A percentile compares a stretch with the other conserved stretches of the same genome.
Conservation (phyloP, 2,888 invertebrate species). For the Malacosoma neustria region DNA sequence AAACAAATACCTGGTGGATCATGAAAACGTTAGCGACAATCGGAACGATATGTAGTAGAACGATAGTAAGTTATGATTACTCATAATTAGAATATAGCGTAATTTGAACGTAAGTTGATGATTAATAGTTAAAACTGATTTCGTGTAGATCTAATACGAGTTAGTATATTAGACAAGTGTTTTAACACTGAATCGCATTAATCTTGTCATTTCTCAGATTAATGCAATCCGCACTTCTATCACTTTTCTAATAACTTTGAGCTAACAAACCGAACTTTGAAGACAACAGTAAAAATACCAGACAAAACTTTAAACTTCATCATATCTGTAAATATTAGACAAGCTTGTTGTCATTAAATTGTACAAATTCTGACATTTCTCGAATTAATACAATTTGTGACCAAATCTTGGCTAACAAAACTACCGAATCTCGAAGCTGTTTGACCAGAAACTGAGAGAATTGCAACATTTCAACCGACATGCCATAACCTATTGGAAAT, state of each 20-base stretch:
- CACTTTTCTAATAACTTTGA: constrained; percentile 10
- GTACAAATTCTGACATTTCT: not conserved
- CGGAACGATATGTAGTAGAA: not conserved
- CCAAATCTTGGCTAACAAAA: not conserved
- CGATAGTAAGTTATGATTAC: not conserved
- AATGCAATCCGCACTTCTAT: too few species aligned
- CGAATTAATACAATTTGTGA: not conserved
- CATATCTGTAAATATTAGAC: not conserved
- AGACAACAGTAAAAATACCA: not conserved
- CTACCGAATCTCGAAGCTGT: not conserved
- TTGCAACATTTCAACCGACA: too few species aligned
- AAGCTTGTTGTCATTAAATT: not conserved
- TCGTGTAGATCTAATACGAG: too few species aligned
- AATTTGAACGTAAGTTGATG: not conserved
- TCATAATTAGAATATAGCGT: not conserved
- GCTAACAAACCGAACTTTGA: not conserved
- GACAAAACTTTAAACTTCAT: not conserved
- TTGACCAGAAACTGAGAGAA: too few species aligned
- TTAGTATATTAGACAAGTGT: not conserved
- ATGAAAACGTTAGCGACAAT: not conserved
- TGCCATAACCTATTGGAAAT: not conserved
- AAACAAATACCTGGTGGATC: not conserved
- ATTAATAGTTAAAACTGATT: too few species aligned
- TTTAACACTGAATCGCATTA: not conserved
- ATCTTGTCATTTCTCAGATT: not conserved